A percentile compares a stretch with the other conserved stretches of the same genome.
Conservation (phyloP, 2,888 invertebrate genomes). For the Pandemis corylana region DNA sequence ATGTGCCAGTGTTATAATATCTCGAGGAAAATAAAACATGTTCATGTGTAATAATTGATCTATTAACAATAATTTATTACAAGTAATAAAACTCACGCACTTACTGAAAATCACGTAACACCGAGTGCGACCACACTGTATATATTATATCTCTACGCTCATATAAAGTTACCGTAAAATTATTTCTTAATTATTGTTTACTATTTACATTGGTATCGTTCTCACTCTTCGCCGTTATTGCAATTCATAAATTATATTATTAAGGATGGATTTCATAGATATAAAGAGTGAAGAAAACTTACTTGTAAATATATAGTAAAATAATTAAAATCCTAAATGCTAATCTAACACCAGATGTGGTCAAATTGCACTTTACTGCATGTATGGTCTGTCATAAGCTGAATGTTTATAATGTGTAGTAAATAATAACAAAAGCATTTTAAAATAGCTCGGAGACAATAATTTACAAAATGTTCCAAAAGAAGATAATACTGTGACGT, state of each 20-base stretch:
- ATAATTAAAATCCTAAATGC: conserved; percentile 4
- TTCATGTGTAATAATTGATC: conserved; percentile 75
- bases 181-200: conserved; percentile 58
- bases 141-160: conserved; percentile 51
- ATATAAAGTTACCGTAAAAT: conserved; percentile 62
- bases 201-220: conserved; percentile 73
- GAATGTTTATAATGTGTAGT: neutral
- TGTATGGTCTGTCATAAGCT: neutral
- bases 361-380: conserved; percentile 24
- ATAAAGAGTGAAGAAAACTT: conserved; percentile 8
- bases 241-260: conserved; percentile 34
- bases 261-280: conserved; percentile 22
- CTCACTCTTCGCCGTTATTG: conserved; percentile 47
- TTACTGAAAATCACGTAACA: conserved; percentile 68
- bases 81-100: conserved; percentile 76
- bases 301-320: conserved; percentile 8
- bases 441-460: neutral
- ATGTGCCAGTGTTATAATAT: neutral
- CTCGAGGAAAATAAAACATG: conserved; percentile 54
- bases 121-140: conserved; percentile 63
- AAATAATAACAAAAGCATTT: conserved; percentile 6
- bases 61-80: conserved; percentile 84
- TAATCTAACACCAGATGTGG: conserved; percentile 15
- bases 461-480: neutral
- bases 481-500: neutral